Conservation (phyloP, 2,888 invertebrate genomes). For the Agrochola litura region DNA sequence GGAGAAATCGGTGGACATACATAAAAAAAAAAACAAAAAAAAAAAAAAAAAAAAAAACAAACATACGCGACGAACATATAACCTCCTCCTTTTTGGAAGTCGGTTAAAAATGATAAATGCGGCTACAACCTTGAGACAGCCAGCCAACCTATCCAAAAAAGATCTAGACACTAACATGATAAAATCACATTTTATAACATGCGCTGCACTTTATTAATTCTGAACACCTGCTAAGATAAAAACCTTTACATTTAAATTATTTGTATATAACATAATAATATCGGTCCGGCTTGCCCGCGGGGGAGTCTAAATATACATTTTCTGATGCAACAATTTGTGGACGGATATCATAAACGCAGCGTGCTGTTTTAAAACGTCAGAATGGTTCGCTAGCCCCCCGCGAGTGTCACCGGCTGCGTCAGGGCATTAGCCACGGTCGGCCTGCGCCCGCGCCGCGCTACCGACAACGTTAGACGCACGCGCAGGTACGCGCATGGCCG, state of each 20-base stretch:
- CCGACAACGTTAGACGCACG: constrained; percentile 15
- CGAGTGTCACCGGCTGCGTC: constrained; percentile 6
- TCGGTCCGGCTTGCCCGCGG: not conserved
- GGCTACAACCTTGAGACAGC: not conserved
- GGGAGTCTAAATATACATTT: not conserved
- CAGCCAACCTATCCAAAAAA: not conserved
- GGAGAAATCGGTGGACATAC: no score
- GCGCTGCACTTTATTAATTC: constrained; percentile 1
- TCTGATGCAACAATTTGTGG: constrained; percentile 54
- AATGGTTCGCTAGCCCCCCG: constrained; percentile 13
- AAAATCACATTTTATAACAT: constrained; percentile 16
- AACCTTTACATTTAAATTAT: constrained; percentile 12
- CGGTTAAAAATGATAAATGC: not conserved
- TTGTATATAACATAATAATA: no score
- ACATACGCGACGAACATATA: no score
- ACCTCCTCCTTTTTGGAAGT: no score
- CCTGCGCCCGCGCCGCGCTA: not conserved
- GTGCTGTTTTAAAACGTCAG: constrained; percentile 21
- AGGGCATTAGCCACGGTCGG: not conserved
- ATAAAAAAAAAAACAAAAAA: no score
- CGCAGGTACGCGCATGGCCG: constrained; percentile 49
- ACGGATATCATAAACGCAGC: constrained; percentile 38
- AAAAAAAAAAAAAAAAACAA: no score
- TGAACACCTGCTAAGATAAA: constrained; percentile 11
- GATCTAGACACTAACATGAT: not conserved